phyloP scores from a whole-genome alignment of 2,888 invertebrate genomes.

The Tetramorium bicarinatum region DNA sequence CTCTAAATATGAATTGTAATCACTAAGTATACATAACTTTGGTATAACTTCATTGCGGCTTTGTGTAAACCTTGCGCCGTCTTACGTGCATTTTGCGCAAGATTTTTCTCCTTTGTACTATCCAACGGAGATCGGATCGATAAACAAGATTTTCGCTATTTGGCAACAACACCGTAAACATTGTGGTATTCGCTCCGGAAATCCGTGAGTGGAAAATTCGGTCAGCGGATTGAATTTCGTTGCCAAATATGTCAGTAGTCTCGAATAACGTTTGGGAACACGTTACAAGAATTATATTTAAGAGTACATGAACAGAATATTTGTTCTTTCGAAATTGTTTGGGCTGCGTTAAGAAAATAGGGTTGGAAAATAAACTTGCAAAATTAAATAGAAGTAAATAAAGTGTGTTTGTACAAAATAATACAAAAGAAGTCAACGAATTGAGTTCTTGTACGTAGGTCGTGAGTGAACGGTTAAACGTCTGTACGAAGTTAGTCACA shows the following conservation, averaged over 20 bases:
- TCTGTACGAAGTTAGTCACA: not conserved
- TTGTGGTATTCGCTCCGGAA: constrained; percentile 46
- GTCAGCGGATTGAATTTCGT: constrained; percentile 53
- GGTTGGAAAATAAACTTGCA: not conserved
- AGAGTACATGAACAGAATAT: constrained; percentile 2
- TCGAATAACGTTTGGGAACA: constrained; percentile 30
- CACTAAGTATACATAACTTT: not conserved
- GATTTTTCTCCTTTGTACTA: not conserved
- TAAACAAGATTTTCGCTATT: constrained; percentile 46
- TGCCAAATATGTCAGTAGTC: constrained; percentile 54
- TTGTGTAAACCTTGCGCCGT: not conserved
- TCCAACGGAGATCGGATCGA: constrained; percentile 16
- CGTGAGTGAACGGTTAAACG: constrained; percentile 4
- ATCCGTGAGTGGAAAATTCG: constrained; percentile 55
- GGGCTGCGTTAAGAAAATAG: constrained; percentile 3
- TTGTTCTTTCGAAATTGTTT: not conserved
- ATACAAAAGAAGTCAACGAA: not conserved
- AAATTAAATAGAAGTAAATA: constrained; percentile 26
- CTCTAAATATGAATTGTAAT: not conserved
- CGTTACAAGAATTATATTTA: constrained; percentile 29
- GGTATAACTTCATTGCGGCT: not conserved
- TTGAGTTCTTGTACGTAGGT: not conserved
- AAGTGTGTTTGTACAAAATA: not conserved
- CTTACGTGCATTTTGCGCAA: not conserved
- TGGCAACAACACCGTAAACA: constrained; percentile 51